These are phyloP conservation scores for Phylloscopus collybita DNA, from an alignment of 2,797 vertebrate species.

Conservation along the genomic window DNA sequence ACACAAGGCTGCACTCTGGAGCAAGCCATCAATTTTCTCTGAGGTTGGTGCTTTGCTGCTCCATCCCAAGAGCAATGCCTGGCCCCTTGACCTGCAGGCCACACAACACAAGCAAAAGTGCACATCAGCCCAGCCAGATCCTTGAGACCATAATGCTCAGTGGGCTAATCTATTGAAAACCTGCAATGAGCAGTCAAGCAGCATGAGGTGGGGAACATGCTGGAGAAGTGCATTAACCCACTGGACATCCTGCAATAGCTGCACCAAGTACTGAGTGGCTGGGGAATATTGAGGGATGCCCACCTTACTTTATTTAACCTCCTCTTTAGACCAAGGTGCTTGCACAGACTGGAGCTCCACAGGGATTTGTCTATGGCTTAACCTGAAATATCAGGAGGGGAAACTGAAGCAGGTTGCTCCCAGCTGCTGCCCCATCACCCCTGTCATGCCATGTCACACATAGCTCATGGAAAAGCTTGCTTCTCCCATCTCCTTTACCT, in stretches of 20 bases:
- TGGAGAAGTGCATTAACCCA: neutral
- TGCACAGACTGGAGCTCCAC: neutral
- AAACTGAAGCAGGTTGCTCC: neutral
- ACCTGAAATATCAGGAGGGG: neutral
- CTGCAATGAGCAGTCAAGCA: neutral
- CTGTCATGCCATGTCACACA: neutral
- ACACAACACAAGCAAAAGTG: neutral
- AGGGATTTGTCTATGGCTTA: neutral
- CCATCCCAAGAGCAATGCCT: neutral
- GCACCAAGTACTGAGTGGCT: neutral
- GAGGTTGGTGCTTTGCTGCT: neutral
- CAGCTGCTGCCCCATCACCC: neutral
- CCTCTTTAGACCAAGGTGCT: neutral
- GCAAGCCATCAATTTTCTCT: neutral
- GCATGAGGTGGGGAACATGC: neutral
- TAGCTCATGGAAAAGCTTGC: neutral
- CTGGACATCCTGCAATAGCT: neutral
- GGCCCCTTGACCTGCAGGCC: neutral
- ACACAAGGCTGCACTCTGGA: neutral
- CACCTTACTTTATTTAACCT: neutral
- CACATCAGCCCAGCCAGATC: neutral
- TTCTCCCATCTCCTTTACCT: neutral
- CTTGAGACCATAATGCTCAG: neutral
- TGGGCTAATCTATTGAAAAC: neutral
- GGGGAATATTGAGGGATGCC: neutral